A percentile compares a stretch with the other conserved stretches of the same genome.
phyloP scores from a whole-genome alignment of 2,797 vertebrate species.

The Gallinago stenura region DNA sequence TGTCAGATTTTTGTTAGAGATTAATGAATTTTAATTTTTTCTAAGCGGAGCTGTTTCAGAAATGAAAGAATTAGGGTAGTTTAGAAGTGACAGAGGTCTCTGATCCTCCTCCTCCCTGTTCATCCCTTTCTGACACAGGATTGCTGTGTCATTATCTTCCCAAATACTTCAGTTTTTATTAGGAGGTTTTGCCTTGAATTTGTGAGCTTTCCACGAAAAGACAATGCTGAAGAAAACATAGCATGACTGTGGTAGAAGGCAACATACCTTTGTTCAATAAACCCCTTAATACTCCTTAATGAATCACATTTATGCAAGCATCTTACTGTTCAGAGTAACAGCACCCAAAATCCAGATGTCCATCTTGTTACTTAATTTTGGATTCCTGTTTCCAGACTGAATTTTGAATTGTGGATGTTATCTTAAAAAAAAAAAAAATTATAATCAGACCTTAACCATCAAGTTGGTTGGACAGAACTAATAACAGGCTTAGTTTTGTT shows the following conservation, averaged over 20 bases:
- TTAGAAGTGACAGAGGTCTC: not conserved
- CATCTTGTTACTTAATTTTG: not conserved
- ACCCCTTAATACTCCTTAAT: not conserved
- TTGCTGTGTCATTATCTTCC: slow-evolving; percentile 6
- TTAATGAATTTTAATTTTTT: not conserved
- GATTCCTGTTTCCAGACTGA: not conserved
- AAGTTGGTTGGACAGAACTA: not conserved
- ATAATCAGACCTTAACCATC: not conserved
- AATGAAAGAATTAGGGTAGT: not conserved
- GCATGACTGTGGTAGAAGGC: not conserved
- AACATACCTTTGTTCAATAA: not conserved
- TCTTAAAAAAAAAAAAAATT: not conserved
- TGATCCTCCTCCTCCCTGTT: not conserved
- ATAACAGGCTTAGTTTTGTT: not conserved
- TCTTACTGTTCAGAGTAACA: not conserved
- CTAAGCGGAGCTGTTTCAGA: not conserved
- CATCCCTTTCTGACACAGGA: not conserved
- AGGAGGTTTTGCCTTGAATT: not conserved
- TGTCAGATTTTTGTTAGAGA: not conserved
- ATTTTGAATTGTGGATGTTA: not conserved
- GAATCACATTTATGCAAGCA: not conserved
- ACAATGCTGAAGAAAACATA: not conserved
- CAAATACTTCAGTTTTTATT: not conserved
- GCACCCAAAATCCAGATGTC: not conserved
- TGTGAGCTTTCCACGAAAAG: slow-evolving; percentile 3